phyloP scores from a whole-genome alignment of 2,797 vertebrate genomes.

The Eospalax fontanierii region DNA sequence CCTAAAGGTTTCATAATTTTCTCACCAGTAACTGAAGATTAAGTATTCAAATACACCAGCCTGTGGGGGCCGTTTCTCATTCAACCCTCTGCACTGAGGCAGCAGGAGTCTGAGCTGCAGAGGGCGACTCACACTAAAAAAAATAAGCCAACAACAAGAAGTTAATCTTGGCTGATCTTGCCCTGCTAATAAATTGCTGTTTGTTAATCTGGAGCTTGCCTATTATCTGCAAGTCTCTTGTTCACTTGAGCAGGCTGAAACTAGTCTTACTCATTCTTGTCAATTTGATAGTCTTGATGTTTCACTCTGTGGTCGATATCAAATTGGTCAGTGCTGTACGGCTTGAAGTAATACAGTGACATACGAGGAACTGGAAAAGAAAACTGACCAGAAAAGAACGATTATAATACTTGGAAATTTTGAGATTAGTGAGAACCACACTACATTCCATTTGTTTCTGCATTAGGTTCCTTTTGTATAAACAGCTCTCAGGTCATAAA shows the following conservation, averaged over 20 bases:
- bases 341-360: conserved; percentile 20
- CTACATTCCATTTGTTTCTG: background rate
- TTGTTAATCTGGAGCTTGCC: background rate
- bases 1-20: too few species aligned
- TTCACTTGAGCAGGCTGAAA: background rate
- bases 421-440: background rate
- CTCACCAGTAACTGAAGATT: too few species aligned
- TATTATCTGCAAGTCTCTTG: background rate
- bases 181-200: background rate
- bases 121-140: background rate
- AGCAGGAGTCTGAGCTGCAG: too few species aligned
- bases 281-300: background rate
- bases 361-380: conserved; percentile 29
- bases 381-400: conserved; percentile 6
- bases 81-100: too few species aligned
- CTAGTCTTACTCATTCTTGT: background rate
- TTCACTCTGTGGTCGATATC: background rate
- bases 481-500: background rate
- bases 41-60: too few species aligned
- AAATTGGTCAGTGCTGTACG: background rate
- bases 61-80: too few species aligned
- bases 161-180: background rate
- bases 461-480: background rate
- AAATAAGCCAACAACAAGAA: background rate
- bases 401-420: background rate